phyloP scores from a whole-genome alignment of 2,797 vertebrate genomes.

The Vireo griseus region DNA sequence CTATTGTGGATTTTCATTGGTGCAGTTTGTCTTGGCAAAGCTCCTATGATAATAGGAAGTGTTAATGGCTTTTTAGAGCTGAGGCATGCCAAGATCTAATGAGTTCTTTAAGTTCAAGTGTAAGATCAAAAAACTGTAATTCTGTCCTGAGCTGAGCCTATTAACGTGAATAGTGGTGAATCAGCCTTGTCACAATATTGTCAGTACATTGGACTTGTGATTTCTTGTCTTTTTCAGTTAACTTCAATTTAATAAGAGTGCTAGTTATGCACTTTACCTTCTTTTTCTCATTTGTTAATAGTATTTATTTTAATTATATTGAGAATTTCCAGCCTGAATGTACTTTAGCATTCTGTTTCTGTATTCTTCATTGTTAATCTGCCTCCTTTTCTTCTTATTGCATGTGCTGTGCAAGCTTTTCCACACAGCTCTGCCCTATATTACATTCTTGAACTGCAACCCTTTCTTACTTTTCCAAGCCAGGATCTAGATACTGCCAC shows the following conservation, averaged over 20 bases:
- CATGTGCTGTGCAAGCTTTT: slow-evolving; percentile 50
- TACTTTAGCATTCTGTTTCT: neutral
- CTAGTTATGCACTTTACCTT: neutral
- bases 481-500: slow-evolving; percentile 25
- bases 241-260: neutral
- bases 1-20: neutral
- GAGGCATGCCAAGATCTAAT: neutral
- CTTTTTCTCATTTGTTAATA: neutral
- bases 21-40: neutral
- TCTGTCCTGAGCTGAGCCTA: neutral
- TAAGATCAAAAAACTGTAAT: neutral
- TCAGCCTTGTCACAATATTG: neutral
- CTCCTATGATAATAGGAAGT: neutral
- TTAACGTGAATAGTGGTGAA: neutral
- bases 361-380: slow-evolving; percentile 13
- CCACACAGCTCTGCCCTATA: slow-evolving; percentile 51
- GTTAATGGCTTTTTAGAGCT: neutral
- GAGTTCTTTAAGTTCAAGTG: neutral
- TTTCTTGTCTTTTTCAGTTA: neutral
- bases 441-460: slow-evolving; percentile 46
- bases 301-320: neutral
- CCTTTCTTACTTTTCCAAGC: slow-evolving; percentile 15
- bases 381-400: slow-evolving; percentile 56
- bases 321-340: neutral
- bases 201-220: neutral